Evolutionary conservation across 2,888 invertebrate genomes (phyloP).

Genomic region (Orthosia gothica): DNA sequence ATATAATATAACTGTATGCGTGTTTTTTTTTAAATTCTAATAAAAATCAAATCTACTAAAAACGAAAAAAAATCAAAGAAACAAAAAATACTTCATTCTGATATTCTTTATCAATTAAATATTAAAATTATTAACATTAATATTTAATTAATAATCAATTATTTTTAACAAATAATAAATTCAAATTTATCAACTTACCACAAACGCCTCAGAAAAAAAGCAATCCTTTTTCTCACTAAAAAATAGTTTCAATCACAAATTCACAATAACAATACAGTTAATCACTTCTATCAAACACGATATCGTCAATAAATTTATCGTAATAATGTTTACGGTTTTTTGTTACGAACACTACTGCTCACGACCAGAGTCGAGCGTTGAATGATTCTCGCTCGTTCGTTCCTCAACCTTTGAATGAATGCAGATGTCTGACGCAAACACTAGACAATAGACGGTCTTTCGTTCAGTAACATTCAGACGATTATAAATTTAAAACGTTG

Average conservation of each 20-base stretch:
- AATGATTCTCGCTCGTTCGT: constrained; percentile 55
- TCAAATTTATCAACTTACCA: constrained; percentile 22
- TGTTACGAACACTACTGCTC: constrained; percentile 3
- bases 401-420: constrained; percentile 70
- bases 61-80: no score
- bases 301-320: constrained; percentile 28
- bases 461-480: neutral
- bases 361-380: constrained; percentile 25
- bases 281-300: constrained; percentile 30
- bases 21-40: no score
- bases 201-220: neutral
- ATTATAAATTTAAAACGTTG: constrained; percentile 23
- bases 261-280: constrained; percentile 26
- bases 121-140: no score
- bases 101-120: no score
- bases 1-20: no score
- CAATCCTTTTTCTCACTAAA: constrained; percentile 52
- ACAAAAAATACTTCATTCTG: no score
- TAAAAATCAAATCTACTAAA: no score
- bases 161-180: neutral
- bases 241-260: constrained; percentile 34
- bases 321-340: constrained; percentile 16
- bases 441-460: constrained; percentile 32
- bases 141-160: no score
- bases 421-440: constrained; percentile 68